Percentiles rank a stretch among this genome's conserved stretches.
These are phyloP conservation scores for Acipenser transmontanus DNA, from an alignment of 2,797 vertebrate genomes.

Conservation along the genomic window DNA sequence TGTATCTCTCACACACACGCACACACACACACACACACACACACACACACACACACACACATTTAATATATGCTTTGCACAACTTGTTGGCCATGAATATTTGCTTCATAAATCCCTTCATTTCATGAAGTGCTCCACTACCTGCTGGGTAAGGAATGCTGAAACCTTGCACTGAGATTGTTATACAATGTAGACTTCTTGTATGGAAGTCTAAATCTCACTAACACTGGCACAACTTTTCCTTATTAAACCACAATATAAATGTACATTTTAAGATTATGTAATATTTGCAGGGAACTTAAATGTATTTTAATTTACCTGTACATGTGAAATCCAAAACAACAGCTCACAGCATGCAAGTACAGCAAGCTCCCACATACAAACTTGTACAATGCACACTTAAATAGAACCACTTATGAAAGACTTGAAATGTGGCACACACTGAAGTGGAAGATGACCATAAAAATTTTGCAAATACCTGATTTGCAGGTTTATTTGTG, in stretches of 20 bases:
- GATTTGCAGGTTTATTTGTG: no score
- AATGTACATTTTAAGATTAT: no score
- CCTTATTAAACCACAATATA: no score
- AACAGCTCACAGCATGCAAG: no score
- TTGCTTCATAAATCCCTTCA: not conserved
- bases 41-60: not conserved
- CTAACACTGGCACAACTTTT: no score
- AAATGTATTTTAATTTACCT: no score
- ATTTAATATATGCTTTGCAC: not conserved
- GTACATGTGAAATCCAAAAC: no score
- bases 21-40: not conserved
- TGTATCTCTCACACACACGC: not conserved
- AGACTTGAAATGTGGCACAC: conserved; percentile 51
- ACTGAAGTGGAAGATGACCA: conserved; percentile 31
- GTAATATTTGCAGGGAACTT: no score
- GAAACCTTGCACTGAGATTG: not conserved
- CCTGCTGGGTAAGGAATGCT: not conserved
- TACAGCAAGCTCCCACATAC: no score
- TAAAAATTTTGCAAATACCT: not conserved
- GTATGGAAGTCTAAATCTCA: no score
- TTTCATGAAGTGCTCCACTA: not conserved
- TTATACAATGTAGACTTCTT: not conserved
- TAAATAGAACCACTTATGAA: conserved; percentile 19
- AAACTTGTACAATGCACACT: no score
- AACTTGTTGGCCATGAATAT: not conserved